phyloP scores from a whole-genome alignment of 2,888 invertebrate genomes.

The Drosophila affinis region DNA sequence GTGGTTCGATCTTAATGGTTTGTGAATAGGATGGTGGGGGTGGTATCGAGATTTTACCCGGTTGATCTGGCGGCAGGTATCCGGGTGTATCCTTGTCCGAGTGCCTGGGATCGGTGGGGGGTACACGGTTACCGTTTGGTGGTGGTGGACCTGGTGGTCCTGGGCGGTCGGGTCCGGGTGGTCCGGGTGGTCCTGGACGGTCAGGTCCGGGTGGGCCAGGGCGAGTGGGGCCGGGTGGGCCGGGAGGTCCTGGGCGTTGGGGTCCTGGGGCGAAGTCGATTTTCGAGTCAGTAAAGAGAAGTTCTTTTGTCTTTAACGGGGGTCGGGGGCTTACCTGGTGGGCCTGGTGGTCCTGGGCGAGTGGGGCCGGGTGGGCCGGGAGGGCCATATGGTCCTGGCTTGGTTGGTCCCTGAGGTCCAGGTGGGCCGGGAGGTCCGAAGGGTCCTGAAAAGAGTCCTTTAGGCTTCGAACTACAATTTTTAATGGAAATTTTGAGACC shows the following conservation, averaged over 20 bases:
- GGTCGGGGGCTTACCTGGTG: conserved; percentile 39
- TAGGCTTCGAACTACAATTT: not conserved
- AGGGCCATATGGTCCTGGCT: conserved; percentile 13
- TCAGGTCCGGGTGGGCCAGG: conserved; percentile 56
- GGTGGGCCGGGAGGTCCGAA: conserved; percentile 59
- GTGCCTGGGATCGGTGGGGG: conserved; percentile 71
- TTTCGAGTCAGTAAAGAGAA: no score
- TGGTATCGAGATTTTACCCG: conserved; percentile 83
- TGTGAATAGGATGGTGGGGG: conserved; percentile 75
- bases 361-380: conserved; percentile 66
- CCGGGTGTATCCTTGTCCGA: conserved; percentile 80
- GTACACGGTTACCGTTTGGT: conserved; percentile 26
- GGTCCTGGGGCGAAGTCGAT: conserved; percentile 6
- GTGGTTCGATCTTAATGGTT: conserved; percentile 61
- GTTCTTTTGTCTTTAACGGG: no score
- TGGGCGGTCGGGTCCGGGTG: conserved; percentile 45
- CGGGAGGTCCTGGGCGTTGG: conserved; percentile 42
- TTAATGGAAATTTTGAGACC: no score
- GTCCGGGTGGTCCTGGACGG: conserved; percentile 56
- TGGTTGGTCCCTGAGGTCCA: conserved; percentile 63
- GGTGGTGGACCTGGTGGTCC: conserved; percentile 50
- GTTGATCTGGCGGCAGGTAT: conserved; percentile 84
- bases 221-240: conserved; percentile 36
- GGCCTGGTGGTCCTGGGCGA: conserved; percentile 71
- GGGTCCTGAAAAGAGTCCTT: conserved; percentile 43